Conservation (phyloP, 2,113 vertebrate genomes). For the Montifringilla adamsi region DNA sequence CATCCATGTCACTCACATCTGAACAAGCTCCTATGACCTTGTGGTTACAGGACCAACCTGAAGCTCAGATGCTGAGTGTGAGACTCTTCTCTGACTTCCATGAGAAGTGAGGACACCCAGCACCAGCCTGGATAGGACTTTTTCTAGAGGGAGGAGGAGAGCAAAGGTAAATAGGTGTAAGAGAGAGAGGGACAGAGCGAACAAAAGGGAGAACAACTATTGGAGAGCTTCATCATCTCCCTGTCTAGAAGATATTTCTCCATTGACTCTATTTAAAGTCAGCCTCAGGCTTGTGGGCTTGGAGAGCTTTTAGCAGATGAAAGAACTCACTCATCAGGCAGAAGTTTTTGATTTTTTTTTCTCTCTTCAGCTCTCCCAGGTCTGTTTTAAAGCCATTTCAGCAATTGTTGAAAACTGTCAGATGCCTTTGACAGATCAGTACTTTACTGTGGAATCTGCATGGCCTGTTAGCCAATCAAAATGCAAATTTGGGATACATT, state of each 20-base stretch:
- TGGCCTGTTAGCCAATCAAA: slow-evolving; percentile 72
- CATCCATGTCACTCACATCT: background rate
- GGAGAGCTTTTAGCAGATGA: slow-evolving; percentile 60
- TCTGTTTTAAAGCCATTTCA: slow-evolving; percentile 73
- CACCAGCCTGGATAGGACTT: background rate
- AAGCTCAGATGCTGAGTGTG: background rate
- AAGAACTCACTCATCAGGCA: slow-evolving; percentile 64
- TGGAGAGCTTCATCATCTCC: slow-evolving; percentile 25
- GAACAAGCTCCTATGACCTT: background rate
- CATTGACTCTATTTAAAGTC: slow-evolving; percentile 64
- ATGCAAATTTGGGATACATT: slow-evolving; percentile 75
- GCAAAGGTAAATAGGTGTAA: background rate
- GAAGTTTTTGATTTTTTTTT: background rate
- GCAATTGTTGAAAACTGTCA: slow-evolving; percentile 72
- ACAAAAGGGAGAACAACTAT: background rate
- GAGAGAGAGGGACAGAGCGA: background rate
- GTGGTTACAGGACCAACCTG: background rate
- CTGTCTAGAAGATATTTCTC: slow-evolving; percentile 63
- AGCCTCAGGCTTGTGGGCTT: slow-evolving; percentile 46
- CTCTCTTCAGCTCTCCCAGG: slow-evolving; percentile 20
- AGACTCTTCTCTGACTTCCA: background rate
- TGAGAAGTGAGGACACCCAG: background rate
- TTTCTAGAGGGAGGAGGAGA: background rate
- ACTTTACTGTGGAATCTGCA: slow-evolving; percentile 65
- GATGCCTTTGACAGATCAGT: slow-evolving; percentile 71